Conservation (phyloP, 2,888 invertebrate genomes). For the Cryptocephalus primarius region DNA sequence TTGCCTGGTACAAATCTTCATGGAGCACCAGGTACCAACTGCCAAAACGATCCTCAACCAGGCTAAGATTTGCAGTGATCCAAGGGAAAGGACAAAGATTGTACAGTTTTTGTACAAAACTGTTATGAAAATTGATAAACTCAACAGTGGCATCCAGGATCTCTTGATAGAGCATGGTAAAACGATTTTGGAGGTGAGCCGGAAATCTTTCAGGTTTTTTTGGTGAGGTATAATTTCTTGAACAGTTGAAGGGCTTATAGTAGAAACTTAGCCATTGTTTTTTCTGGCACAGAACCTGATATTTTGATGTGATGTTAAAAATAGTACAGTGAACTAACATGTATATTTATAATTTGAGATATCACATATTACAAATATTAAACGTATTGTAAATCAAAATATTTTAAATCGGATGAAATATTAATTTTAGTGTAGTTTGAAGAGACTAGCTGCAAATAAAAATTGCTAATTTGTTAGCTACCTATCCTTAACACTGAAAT, state of each 20-base stretch:
- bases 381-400: not conserved
- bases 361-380: not conserved
- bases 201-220: not conserved
- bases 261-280: not conserved
- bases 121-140: slow-evolving; percentile 50
- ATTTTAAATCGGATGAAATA: not conserved
- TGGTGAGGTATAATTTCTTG: too few relatives aligned
- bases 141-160: slow-evolving; percentile 79
- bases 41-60: slow-evolving; percentile 46
- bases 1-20: slow-evolving; percentile 68
- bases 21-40: slow-evolving; percentile 58
- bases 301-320: not conserved
- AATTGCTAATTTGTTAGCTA: too few relatives aligned
- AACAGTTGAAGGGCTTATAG: not conserved
- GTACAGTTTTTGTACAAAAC: slow-evolving; percentile 75
- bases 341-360: not conserved
- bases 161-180: slow-evolving; percentile 59
- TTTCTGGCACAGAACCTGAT: not conserved
- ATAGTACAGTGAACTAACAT: too few relatives aligned
- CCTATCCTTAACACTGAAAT: too few relatives aligned
- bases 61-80: slow-evolving; percentile 53
- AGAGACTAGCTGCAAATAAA: too few relatives aligned
- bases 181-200: slow-evolving; percentile 64
- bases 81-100: slow-evolving; percentile 71
- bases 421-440: too few relatives aligned